Conservation (phyloP, 2,113 vertebrate species). For the Limanda limanda region DNA sequence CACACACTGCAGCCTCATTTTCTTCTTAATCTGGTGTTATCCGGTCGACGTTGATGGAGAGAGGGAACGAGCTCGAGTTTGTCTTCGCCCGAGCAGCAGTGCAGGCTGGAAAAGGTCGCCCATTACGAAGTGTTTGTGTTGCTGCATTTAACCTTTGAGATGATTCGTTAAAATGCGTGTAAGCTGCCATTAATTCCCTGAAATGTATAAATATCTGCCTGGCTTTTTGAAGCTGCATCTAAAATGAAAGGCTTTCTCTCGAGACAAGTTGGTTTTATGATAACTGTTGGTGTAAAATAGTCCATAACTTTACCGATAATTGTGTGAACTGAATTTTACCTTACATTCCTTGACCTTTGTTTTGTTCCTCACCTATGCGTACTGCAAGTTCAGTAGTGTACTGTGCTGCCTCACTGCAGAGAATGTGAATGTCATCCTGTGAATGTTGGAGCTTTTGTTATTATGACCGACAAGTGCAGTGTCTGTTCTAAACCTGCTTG, state of each 20-base stretch:
- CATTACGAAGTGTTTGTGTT: not conserved
- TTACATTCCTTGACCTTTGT: not conserved
- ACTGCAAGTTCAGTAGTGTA: not conserved
- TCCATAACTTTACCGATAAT: not conserved
- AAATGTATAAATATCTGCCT: not conserved
- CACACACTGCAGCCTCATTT: conserved; percentile 29
- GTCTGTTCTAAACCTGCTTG: too few relatives aligned
- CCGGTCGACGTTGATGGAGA: conserved; percentile 27
- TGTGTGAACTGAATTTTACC: not conserved
- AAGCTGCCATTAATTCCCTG: not conserved
- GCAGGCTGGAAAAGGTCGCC: conserved; percentile 23
- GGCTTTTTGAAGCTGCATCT: not conserved
- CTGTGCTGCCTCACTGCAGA: not conserved
- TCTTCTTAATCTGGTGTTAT: conserved; percentile 30
- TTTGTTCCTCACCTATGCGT: not conserved
- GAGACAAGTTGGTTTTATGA: not conserved
- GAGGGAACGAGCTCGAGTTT: not conserved
- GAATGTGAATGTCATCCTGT: not conserved
- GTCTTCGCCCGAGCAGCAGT: not conserved
- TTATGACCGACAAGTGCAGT: conserved; percentile 16
- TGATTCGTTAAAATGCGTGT: not conserved
- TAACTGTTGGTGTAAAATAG: not conserved
- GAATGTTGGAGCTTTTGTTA: conserved; percentile 30
- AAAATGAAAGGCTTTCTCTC: not conserved
- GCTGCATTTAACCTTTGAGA: conserved; percentile 13